phyloP scores from a whole-genome alignment of 2,113 vertebrate genomes.

The Numenius arquata region DNA sequence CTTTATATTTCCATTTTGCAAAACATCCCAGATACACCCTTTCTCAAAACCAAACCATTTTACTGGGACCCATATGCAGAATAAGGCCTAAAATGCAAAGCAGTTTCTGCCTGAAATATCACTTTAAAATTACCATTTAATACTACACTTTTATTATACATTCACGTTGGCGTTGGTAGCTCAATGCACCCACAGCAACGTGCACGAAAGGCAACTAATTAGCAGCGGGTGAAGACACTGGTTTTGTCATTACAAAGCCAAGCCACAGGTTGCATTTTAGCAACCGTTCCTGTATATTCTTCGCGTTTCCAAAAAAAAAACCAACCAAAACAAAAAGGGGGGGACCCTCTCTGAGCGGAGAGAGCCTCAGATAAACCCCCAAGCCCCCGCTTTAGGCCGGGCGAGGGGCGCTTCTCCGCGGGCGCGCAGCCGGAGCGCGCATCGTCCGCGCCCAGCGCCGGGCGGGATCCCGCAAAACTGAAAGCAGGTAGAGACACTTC shows the following conservation, averaged over 20 bases:
- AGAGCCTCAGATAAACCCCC: background rate
- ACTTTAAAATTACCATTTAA: background rate
- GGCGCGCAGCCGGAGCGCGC: background rate
- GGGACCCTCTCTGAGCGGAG: rapidly evolving
- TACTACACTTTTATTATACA: background rate
- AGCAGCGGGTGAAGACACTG: background rate
- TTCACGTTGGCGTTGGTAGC: rapidly evolving
- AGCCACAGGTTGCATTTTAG: rapidly evolving
- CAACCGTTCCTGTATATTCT: rapidly evolving
- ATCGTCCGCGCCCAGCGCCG: background rate
- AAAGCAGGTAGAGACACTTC: constrained; percentile 57
- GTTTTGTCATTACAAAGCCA: background rate
- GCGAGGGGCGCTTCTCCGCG: background rate
- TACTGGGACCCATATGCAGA: background rate
- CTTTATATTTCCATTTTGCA: background rate
- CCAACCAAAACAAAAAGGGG: background rate
- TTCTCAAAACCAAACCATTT: background rate
- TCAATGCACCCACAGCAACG: rapidly evolving
- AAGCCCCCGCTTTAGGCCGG: rapidly evolving
- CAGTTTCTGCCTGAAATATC: background rate
- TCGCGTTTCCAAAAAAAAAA: rapidly evolving
- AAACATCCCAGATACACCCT: background rate
- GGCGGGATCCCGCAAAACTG: background rate
- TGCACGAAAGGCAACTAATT: background rate
- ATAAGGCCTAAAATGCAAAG: background rate